Evolutionary conservation across 1,140 invertebrate genomes (phyloP), one percentile per base, ranked within the genome.

Genomic region (Drosophila persimilis): DNA sequence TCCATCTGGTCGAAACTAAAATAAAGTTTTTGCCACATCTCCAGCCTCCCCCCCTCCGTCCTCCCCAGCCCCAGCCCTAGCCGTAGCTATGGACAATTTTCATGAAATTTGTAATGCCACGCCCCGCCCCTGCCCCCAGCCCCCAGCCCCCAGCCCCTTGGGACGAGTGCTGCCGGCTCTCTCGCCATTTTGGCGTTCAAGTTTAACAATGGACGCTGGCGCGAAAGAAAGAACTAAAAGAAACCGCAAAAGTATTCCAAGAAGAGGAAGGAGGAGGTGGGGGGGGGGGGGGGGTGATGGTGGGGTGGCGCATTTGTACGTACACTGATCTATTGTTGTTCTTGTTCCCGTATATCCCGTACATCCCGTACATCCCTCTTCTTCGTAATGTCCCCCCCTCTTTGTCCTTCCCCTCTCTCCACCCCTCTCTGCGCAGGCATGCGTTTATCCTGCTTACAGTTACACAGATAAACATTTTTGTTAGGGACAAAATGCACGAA

Each of bases 271-370:
- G 35, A 13, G n/a, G 26, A 11, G 6, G 17, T 3, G 43, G 24
- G 20, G 3, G 22, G 39, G 43, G 20, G 5, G 15, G 15, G 53
- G 13, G 9, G 43, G 48, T 29, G 45, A 15, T 15, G 15, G 15
- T 15, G 59, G 48, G 64, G 63, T 59, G 26, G 69, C 0, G 24
- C 63, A 81, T 85, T 85, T 85, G 81, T 85, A 86, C 81, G 71
- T 78, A 88, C 77, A 81, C 77, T 81, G 77, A 86, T 86, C 83
- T 78, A 81, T 80, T 85, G 76, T 72, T 52, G 61, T 61, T 39
- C 35, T 13, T 75, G 75, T 74, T 43, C 41, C 35, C 26, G 11
- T 13, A 39, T 11, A 39, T 39, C 65, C 15, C 24, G 4, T 26
- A 26, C 6, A 26, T 8, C 9, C 15, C 24, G 4, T 26, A 26